Base-by-base conservation (phyloP, 1,140 invertebrate genomes). In the Saccostrea cuccullata region DNA sequence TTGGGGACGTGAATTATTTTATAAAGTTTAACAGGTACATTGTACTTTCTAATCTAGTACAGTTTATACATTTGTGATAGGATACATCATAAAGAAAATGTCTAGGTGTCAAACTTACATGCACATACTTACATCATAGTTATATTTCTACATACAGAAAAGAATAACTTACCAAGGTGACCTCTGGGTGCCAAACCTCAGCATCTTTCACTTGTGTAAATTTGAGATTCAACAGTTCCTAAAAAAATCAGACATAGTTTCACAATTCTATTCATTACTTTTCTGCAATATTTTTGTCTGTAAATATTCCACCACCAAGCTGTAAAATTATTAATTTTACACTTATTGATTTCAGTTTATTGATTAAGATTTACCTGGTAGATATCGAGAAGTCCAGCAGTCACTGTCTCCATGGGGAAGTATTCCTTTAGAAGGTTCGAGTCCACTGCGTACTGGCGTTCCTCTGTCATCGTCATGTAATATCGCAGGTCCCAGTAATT, bases 401-500 rank as follows among this genome's bases (percentile, higher is more conserved):
- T 96, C 8, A 96, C 96, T 15, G 93, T 92, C 15, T 95, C 91
- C 89, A 96, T 91, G 2, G 96, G 96, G 91, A 96, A 96, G 91
- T 96, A 96, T 88, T 96, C 94, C 86, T 95, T 95, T 20, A 96
- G 93, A 88, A 94, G 93, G 77, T 96, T 93, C 86, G 96, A 95
- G 91, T 96, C 95, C 0, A 96, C 95, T 55, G 95, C 93, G 92
- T 96, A 96, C 86, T 95, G 94, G 85, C 94, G 94, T 90, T 96
- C 95, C 88, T 96, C 96, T 20, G 95, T 92, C 91, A 95, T 92
- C 17, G 93, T 95, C 93, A 95, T 95, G 91, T 95, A 96, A 91
- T 96, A 96, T 5, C 94, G 92, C 26, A 95, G 90, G 90, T 96
- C 96, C 95, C 95, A 96, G 89, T 94, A 94, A 89, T 96, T 94